Evolutionary conservation across 2,888 invertebrate genomes (phyloP).

Genomic region (Nomada fabriciana): DNA sequence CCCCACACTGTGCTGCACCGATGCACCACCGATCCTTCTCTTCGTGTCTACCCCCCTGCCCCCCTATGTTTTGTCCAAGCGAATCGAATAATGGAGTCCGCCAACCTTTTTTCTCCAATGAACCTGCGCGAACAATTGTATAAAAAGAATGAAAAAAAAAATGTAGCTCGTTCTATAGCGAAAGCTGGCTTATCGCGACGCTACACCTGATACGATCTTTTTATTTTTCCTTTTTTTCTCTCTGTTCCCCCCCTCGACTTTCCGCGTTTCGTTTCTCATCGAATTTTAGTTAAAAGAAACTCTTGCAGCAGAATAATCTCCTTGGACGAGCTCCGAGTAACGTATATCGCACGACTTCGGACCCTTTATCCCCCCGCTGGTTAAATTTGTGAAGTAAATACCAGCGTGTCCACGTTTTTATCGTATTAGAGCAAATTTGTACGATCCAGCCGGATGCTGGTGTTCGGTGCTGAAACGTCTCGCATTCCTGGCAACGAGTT

Average conservation of each 20-base stretch:
- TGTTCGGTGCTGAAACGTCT: conserved; percentile 60
- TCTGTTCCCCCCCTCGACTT: background rate
- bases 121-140: conserved; percentile 36
- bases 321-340: conserved; percentile 11
- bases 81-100: conserved; percentile 63
- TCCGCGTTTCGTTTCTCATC: conserved; percentile 6
- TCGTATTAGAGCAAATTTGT: conserved; percentile 68
- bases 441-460: conserved; percentile 48
- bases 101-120: conserved; percentile 29
- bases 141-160: background rate
- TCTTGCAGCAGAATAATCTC: background rate
- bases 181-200: conserved; percentile 39
- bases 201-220: conserved; percentile 40
- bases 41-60: background rate
- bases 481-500: conserved; percentile 71
- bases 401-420: conserved; percentile 51
- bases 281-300: background rate
- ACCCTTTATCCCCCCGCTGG: conserved; percentile 29
- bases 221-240: background rate
- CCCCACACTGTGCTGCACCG: conserved; percentile 39
- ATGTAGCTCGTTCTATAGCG: conserved; percentile 15
- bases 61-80: conserved; percentile 46
- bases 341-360: conserved; percentile 16
- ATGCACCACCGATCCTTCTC: conserved; percentile 38
- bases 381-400: conserved; percentile 53